Base-by-base conservation (phyloP, 1,140 invertebrate species). In the Drosophila tani region DNA sequence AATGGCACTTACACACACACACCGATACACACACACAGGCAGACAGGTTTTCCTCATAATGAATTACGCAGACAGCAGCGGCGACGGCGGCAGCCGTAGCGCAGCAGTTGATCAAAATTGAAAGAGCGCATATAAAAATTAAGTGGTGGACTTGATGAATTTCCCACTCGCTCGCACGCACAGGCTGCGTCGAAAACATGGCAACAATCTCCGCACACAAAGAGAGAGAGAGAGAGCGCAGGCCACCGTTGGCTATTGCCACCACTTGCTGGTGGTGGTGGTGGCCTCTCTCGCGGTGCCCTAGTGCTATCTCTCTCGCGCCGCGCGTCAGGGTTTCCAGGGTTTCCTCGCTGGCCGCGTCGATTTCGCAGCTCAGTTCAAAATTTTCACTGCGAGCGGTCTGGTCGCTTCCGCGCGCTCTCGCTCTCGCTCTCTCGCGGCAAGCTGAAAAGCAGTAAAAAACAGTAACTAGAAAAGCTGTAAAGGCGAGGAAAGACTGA, bases 121-220 rank as follows among this genome's bases (percentile, higher is more conserved):
- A 91, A 91, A 90, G 81, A 83, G 79, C 65, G 78, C 82, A 82
- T 84, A 92, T 91, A 91, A 92, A 92, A 92, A 92, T 92, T 92
- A 92, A 92, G 91, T 91, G 91, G 82, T 81, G 80, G 73, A 83
- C 79, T 92, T 92, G 87, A 92, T 92, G 87, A 92, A 92, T 92
- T 92, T 92, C 84, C 65, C 90, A 40, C 84, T 92, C 86, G 75
- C 78, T 81, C 77, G 41, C 74, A 81, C 63, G 19, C 68, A 50
- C 27, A 32, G 47, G 29, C 58, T 55, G 74, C 66, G 1, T 17
- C 19, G 56, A 32, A 40, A 69, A 69, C 66, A 69, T 69, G 66
- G 66, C 66, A 69, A 69, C 74, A 29, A 45, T 55, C 49, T 50
- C 8, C 14, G 12, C 5, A 17, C 11, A 56, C 14, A 15, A 8